Base-by-base conservation (phyloP, 2,113 vertebrate genomes). In the Pavo muticus region DNA sequence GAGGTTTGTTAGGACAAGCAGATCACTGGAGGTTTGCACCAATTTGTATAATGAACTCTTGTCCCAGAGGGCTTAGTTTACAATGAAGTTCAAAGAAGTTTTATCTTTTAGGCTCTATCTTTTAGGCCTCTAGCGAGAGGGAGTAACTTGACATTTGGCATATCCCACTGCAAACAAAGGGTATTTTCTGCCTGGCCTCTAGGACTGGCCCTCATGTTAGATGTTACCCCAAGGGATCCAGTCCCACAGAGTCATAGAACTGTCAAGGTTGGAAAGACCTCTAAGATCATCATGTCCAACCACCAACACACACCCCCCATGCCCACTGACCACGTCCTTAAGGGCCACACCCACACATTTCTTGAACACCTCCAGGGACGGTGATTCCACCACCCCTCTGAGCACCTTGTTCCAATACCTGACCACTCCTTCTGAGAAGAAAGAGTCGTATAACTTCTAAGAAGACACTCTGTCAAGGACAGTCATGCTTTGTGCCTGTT, bases 11-110 rank as follows among this genome's bases (percentile, higher is more conserved):
- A 10, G 76, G 48, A 14, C 6, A 11, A 32, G 21, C 25, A 1
- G 27, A 4, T 45, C 2, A 0, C 47, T 45, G 3, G 20, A 1
- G 44, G 24, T 24, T 84, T 29, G 13, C 73, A 24, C 1, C 6
- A 0, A 1, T 7, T 23, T n/a, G 65, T 14, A 2, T 29, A 54
- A 19, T 19, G 30, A 7, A 39, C 32, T 37, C 40, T 18, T 32
- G 12, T 64, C 42, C 70, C 6, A 3, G 12, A 2, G 16, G 35
- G 60, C 7, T 10, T 72, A 13, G 7, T 6, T 47, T 11, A 35
- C n/a, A 25, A 9, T 0, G 35, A 47, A 6, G 32, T 75, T 42
- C 20, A 27, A 23, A 25, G 52, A 11, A 16, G 29, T 52, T 81
- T 50, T 39, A 5, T 84, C 39, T 68, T n/a, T 17, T 5, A 10